A percentile compares a stretch with the other conserved stretches of the same genome.
phyloP scores from a whole-genome alignment of 1,140 invertebrate species.

The Lucilia sericata region DNA sequence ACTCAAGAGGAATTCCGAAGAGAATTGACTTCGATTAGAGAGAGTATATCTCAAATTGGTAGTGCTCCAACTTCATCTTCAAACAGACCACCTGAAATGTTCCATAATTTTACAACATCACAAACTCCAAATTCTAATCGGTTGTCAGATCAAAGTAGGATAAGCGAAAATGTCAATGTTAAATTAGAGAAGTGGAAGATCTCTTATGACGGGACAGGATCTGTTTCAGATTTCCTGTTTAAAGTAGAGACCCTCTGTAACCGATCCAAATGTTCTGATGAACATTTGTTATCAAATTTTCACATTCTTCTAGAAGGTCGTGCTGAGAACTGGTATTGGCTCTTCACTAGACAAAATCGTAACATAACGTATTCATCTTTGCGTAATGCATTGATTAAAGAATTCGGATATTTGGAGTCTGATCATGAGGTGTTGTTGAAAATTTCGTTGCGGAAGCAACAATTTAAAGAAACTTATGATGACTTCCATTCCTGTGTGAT shows the following conservation, averaged over 20 bases:
- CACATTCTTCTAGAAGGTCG: no score
- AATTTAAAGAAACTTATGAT: neutral
- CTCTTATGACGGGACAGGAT: no score
- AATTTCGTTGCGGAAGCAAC: constrained; percentile 4
- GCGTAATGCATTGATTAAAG: neutral
- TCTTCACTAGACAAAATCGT: no score
- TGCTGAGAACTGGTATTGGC: no score
- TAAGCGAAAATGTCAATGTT: no score
- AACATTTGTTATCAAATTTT: no score
- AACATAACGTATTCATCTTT: neutral
- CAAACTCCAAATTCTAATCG: neutral
- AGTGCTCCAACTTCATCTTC: neutral
- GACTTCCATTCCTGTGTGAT: neutral
- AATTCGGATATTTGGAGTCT: neutral
- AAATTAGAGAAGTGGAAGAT: no score
- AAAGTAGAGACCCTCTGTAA: no score
- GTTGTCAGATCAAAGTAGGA: no score
- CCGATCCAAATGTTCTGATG: no score
- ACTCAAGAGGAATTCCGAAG: neutral
- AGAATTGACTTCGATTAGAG: neutral
- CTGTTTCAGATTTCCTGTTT: no score
- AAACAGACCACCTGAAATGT: neutral
- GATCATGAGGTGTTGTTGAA: constrained; percentile 8
- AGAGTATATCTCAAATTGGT: neutral
- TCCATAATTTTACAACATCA: neutral